Evolutionary conservation across 92 coral and sea anemone genomes (phyloP).

Genomic region (Bergia puertoricense): DNA sequence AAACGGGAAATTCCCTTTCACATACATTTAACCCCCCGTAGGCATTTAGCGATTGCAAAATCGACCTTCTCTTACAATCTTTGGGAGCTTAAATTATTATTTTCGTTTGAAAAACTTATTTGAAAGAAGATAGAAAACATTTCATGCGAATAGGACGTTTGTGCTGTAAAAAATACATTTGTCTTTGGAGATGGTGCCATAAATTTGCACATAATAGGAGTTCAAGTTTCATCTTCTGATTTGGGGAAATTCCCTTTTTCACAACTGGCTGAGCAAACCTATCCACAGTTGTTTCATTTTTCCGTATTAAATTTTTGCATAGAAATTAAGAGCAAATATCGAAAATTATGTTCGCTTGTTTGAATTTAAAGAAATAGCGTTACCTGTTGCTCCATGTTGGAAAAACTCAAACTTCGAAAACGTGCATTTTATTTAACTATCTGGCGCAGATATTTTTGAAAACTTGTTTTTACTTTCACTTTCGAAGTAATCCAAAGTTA

Average conservation of each 20-base stretch:
- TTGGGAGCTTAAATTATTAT: neutral
- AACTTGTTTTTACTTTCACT: neutral
- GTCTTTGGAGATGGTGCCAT: neutral
- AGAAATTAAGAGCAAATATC: neutral
- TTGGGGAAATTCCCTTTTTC: constrained; percentile 20
- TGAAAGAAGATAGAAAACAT: neutral
- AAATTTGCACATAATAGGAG: neutral
- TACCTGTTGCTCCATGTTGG: neutral
- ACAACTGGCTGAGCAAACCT: neutral
- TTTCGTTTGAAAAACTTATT: neutral
- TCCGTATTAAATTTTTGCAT: neutral
- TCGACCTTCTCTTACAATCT: neutral
- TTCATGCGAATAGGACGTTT: neutral
- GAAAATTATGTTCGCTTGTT: neutral
- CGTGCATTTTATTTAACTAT: neutral
- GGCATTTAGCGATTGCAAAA: neutral
- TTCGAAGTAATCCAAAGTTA: neutral
- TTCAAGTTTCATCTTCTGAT: neutral
- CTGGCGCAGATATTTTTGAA: neutral
- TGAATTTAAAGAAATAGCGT: neutral
- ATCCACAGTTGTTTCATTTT: neutral
- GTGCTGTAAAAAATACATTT: neutral
- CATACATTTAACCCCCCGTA: neutral
- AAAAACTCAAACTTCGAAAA: neutral
- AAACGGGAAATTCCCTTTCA: constrained; percentile 14